phyloP scores from a whole-genome alignment of 92 coral and sea anemone genomes.

The Heliopora coerulea region DNA sequence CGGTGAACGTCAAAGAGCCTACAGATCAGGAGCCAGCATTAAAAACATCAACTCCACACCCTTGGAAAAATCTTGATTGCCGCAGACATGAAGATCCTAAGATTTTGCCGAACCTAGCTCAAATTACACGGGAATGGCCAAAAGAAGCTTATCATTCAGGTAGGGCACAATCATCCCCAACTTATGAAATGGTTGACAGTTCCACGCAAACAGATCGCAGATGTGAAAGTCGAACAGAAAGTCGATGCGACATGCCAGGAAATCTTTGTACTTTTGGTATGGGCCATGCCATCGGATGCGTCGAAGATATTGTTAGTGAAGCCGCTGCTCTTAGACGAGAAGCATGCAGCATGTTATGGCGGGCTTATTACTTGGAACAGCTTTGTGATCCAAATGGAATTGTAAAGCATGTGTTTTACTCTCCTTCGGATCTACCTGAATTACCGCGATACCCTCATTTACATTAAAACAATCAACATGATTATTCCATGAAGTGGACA shows the following conservation, averaged over 20 bases:
- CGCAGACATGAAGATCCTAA: neutral
- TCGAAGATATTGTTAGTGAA: slow-evolving; percentile 34
- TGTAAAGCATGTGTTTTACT: slow-evolving; percentile 70
- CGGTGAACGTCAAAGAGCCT: neutral
- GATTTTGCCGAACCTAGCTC: neutral
- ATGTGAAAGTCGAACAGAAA: neutral
- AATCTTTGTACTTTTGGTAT: neutral
- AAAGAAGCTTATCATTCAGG: neutral
- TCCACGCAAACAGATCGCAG: neutral
- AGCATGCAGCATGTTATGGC: slow-evolving; percentile 75
- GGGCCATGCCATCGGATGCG: slow-evolving; percentile 10
- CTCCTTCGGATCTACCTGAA: neutral
- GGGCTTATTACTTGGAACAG: slow-evolving; percentile 86
- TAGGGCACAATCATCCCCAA: slow-evolving; percentile 4
- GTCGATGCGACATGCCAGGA: neutral
- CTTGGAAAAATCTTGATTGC: too few species aligned
- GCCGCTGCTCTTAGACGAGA: slow-evolving; percentile 90
- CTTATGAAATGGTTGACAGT: slow-evolving; percentile 7
- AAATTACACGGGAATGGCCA: neutral
- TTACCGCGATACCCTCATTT: slow-evolving; percentile 17
- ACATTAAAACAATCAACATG: neutral
- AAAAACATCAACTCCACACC: neutral
- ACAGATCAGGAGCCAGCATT: neutral
- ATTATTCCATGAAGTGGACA: too few species aligned
- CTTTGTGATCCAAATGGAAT: slow-evolving; percentile 82